These are phyloP conservation scores for Pherbina coryleti DNA, from an alignment of 2,888 invertebrate genomes.

Conservation along the genomic window DNA sequence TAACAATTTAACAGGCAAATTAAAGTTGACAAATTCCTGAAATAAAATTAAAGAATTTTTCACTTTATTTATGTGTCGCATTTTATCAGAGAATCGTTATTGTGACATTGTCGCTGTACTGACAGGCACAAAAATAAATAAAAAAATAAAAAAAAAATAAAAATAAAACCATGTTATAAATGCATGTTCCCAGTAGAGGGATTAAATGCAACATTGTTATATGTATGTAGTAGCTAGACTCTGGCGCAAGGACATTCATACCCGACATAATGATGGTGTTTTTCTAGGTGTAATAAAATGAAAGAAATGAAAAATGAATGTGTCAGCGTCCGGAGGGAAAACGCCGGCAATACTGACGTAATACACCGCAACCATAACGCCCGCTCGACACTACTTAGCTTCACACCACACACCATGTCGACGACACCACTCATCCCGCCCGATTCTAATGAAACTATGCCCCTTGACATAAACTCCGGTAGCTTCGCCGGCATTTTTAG, in stretches of 20 bases:
- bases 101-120: too few species aligned
- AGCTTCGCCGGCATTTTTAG: background rate
- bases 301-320: background rate
- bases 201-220: conserved; percentile 26
- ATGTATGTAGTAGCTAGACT: background rate
- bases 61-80: too few species aligned
- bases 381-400: background rate
- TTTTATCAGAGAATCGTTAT: too few species aligned
- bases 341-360: background rate
- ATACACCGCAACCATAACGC: background rate
- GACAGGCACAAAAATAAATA: background rate
- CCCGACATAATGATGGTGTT: background rate
- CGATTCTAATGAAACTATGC: background rate
- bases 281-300: background rate
- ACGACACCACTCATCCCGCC: background rate
- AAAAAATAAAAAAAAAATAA: too few species aligned
- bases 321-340: background rate
- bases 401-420: background rate
- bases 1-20: too few species aligned
- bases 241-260: background rate
- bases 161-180: background rate
- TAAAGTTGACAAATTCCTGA: too few species aligned
- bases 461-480: background rate
- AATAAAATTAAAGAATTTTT: too few species aligned
- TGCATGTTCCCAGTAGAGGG: conserved; percentile 10